Evolutionary conservation across 2,113 vertebrate genomes (phyloP), one percentile per base, ranked within the genome.

Genomic region (Acrocephalus kingi): DNA sequence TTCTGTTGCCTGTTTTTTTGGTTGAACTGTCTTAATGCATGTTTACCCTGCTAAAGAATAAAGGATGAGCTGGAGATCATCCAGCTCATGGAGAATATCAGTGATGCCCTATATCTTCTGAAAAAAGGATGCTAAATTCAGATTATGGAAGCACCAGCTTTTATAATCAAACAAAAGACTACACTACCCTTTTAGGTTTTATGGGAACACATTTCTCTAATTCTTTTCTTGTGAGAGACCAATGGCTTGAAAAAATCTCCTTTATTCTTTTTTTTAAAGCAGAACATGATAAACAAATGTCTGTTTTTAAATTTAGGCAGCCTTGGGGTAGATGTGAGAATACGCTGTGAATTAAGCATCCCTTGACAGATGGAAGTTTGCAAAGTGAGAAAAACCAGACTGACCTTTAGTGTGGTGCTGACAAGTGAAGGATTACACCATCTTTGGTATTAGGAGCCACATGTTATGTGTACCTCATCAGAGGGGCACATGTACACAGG

Each of bases 331-430:
- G 94, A 95, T 95, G 93, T 92, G 97, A 97, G 93, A 94, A 97
- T 97, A 97, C 96, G 49, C 84, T 91, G 88, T 88, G 96, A 98
- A 97, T 97, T 97, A 96, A 96, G 87, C 84, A 94, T 97, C 93
- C 96, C 96, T 95, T 98, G 97, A 97, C 97, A 98, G 96, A 97
- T 96, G 97, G 94, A 93, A 97, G 96, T 96, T 98, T 97, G 91
- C 89, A 89, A 97, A 96, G 96, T 98, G 98, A 98, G 94, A 97
- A 98, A 98, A 92, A 97, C 67, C 98, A 98, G 98, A 97, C 94
- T 96, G 94, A 97, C 95, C 95, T 96, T 95, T 92, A 92, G 79
- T 83, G 78, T 48, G 21, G 92, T 94, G 90, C 96, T 97, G 94
- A 97, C 95, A 97, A 97, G 96, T 94, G 89, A 94, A 94, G 94